Base-by-base conservation (phyloP, 2,888 invertebrate genomes). In the Lypha dubia region DNA sequence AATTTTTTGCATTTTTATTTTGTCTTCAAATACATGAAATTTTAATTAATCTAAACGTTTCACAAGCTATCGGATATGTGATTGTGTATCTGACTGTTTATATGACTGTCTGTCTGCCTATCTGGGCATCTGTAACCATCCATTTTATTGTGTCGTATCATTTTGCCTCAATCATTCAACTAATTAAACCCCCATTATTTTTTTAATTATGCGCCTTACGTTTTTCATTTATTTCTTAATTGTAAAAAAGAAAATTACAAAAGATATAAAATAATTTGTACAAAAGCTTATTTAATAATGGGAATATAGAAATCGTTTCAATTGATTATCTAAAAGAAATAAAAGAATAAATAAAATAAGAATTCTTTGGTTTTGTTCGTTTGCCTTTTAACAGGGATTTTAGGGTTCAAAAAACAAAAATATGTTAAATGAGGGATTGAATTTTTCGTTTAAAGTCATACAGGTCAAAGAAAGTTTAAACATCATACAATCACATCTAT, bases 181-280 rank as follows among this genome's bases (percentile, higher is more conserved):
- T 58, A 56, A 73, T 84, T 73, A 63, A 28, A 49, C 63, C 68
- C 41, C 76, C 58, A 58, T 63, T 74, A 44, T 77, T 81, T 63
- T 74, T 49, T 77, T 81, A 74, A 84, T 81, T 80, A 73, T 56
- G 68, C 76, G 53, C n/a, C n/a, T 77, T 58, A 77, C 51, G 62
- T 51, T 68, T 84, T 62, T 28, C 67, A 28, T 67, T 84, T 53
- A 73, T 81, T 74, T 77, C 22, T 51, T 38, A 35, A 81, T 56
- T 38, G 17, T 15, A 38, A 77, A 49, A n/a, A 46, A 35, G 22
- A 24, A 63, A 68, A 62, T 44, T 44, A 53, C n/a, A 62, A 20
- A 38, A 22, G 8, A 8, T 46, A 17, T 32, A 46, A 46, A 28
- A 32, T 28, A 46, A 46, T 46, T 79, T 62, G 41, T 46, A 49